Evolutionary conservation across 2,888 invertebrate species (phyloP), one percentile per base, ranked within the genome.

Genomic region (Nomada lathburiana): DNA sequence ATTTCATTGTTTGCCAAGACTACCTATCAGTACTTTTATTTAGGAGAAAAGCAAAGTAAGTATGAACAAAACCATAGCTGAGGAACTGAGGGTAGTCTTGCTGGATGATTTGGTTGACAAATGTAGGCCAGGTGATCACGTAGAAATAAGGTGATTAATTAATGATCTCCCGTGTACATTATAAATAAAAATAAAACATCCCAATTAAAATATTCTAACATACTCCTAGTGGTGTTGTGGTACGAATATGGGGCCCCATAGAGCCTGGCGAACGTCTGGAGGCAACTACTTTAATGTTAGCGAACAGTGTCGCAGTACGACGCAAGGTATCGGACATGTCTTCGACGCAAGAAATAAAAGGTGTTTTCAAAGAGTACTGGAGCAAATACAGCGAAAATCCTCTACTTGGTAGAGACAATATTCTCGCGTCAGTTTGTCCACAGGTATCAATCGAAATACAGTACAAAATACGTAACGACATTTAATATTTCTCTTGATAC

Each of bases 41-140:
- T 47, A 88, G 88, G 86, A 85, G 55, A 83, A 83, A 44, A 60
- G 60, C 76, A 76, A 70, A 29, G 29, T 29, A 36, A 80, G 79
- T 20, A 44, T 74, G 10, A 82, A 44, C 18, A 83, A 20, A 20
- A 68, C 62, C 7, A 78, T 83, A 26, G 82, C 89, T 5, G 83
- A 88, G 29, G 92, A 92, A 1, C 71, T 92, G 67, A 92, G 91
- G 83, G 88, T 93, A 36, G 84, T 92, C 73, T 84, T 93, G 20
- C 80, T 92, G 91, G 96, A 98, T 94, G 98, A 98, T 94, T 94
- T 98, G 36, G 98, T 98, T 0, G 98, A 98, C 93, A 94, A 94
- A 82, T 98, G 98, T 92, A 97, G 97, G 93, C 98, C 98, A 70
- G 98, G 98, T 0, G 98, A 98, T 95, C 97, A 97, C 94, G 96